phyloP scores from a whole-genome alignment of 2,113 vertebrate species.

The Turnix velox region DNA sequence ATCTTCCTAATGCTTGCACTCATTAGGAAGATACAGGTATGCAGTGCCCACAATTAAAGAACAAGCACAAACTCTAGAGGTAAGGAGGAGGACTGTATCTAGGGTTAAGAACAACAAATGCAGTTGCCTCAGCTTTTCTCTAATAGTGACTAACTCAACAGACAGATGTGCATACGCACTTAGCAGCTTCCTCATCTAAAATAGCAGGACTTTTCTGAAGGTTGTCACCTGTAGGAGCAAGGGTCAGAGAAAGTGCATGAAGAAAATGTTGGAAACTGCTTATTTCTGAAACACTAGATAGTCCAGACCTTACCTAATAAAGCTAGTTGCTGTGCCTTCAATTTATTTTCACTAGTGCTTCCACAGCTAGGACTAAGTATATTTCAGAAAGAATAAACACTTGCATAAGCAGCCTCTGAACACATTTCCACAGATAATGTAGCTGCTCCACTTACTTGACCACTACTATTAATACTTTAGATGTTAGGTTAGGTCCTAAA shows the following conservation, averaged over 20 bases:
- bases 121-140: not conserved
- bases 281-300: not conserved
- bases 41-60: not conserved
- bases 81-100: not conserved
- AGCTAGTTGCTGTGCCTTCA: not conserved
- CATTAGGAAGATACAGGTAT: not conserved
- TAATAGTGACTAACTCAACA: not conserved
- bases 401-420: not conserved
- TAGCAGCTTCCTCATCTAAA: not conserved
- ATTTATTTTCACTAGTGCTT: not conserved
- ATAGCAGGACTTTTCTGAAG: not conserved
- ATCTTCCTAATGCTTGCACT: not conserved
- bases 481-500: not conserved
- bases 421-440: not conserved
- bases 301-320: not conserved
- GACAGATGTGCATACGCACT: rapidly evolving
- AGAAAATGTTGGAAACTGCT: not conserved
- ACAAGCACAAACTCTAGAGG: not conserved
- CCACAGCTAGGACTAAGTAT: not conserved
- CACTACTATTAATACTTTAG: not conserved
- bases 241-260: not conserved
- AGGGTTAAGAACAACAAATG: rapidly evolving
- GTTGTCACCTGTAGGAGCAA: not conserved
- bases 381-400: not conserved
- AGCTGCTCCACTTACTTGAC: not conserved